Base-by-base conservation (phyloP, 2,113 vertebrate genomes). In the Sardina pilchardus region DNA sequence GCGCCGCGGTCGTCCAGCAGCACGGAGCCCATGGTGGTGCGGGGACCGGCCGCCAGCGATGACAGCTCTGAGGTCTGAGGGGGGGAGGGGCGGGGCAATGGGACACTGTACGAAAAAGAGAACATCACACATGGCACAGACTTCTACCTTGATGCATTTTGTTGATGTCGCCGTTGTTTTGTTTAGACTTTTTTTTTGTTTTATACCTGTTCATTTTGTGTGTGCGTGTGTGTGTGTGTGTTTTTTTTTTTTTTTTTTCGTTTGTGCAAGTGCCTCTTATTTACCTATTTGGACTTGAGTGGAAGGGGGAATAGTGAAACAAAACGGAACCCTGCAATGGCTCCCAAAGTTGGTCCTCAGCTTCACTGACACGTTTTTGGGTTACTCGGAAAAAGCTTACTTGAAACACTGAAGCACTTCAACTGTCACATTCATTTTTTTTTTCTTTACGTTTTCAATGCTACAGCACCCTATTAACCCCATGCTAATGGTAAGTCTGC, bases 21-120 rank as follows among this genome's bases (percentile, higher is more conserved):
- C 91, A 91, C 92, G 0, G 93, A 97, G 89, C 96, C 96, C 17
- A 96, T 96, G 96, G 91, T 96, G 94, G 90, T 92, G 0, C 93
- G 84, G 43, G 92, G 85, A 88, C 93, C 89, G 24, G 39, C 87
- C 9, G 30, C 88, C 7, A 89, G 26, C 85, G 90, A 90, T 0
- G 96, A 98, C 93, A 97, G 96, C 92, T 98, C 98, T 0, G 98
- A 99, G 92, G 98, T 99, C 87, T 99, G 95, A 97, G 12, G 9
- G 21, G 14, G 21, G 5, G 9, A 1, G 21, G 14, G 21, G 5
- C 1, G 26, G 30, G 8, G 9, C n/a, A 34, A 43, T 12, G n/a
- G 45, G 78, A 26, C 26, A 21, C 42, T 16, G 30, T 4, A 50
- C 3, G 9, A 75, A 75, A 14, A 36, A 34, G 5, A 78, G 26